phyloP scores from a whole-genome alignment of 2,113 vertebrate genomes.

The Peromyscus polionotus region DNA sequence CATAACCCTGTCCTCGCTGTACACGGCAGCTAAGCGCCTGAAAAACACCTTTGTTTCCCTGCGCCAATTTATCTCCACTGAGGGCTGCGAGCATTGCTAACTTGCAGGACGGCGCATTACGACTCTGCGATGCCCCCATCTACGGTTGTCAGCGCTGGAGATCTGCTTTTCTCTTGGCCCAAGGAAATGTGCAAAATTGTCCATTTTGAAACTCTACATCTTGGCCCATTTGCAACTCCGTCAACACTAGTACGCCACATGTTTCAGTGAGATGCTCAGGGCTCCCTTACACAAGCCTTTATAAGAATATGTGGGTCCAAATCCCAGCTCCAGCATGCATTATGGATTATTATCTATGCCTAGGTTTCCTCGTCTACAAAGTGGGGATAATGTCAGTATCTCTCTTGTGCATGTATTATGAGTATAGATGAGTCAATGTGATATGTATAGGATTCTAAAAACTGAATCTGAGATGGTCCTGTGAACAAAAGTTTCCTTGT shows the following conservation, averaged over 20 bases:
- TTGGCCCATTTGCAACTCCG: not conserved
- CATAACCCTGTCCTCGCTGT: constrained; percentile 57
- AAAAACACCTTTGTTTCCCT: constrained; percentile 82
- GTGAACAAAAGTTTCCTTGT: not conserved
- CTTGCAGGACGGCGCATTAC: constrained; percentile 16
- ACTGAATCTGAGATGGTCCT: not conserved
- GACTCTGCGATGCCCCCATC: not conserved
- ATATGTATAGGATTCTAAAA: not conserved
- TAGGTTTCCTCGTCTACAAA: not conserved
- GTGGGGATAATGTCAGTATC: not conserved
- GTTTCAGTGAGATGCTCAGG: not conserved
- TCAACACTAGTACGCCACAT: not conserved
- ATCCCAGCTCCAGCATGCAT: not conserved
- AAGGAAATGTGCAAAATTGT: not conserved
- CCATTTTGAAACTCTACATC: not conserved
- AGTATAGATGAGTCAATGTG: not conserved
- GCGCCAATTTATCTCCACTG: constrained; percentile 39
- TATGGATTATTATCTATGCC: not conserved
- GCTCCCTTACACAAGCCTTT: not conserved
- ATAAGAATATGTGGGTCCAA: not conserved
- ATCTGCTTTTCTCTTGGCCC: constrained; percentile 16
- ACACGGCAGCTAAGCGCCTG: constrained; percentile 59
- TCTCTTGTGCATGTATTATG: not conserved
- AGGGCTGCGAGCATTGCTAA: constrained; percentile 48
- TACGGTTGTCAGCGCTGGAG: not conserved